phyloP scores from a whole-genome alignment of 1,140 invertebrate species.

The Procambarus virginalis region DNA sequence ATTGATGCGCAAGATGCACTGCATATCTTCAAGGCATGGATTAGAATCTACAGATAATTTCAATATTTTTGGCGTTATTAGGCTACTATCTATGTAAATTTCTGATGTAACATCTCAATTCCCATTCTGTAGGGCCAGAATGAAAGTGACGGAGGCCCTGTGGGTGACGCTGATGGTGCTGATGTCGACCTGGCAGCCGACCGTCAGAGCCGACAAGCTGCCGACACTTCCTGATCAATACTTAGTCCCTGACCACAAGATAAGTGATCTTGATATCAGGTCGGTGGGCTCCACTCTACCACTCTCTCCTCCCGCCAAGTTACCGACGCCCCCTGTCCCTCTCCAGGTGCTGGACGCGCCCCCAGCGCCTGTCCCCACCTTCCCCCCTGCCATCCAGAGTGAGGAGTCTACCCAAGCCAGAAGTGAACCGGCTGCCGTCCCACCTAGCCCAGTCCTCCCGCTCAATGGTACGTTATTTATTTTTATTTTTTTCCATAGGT shows the following conservation, averaged over 20 bases:
- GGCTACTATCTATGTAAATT: too few species aligned
- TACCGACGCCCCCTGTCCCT: not conserved
- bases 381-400: not conserved
- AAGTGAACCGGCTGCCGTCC: not conserved
- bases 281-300: not conserved
- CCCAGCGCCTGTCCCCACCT: conserved; percentile 30
- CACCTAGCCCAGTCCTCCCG: not conserved
- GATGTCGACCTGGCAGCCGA: too few species aligned
- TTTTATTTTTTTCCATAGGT: not conserved
- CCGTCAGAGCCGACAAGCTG: too few species aligned
- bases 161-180: too few species aligned
- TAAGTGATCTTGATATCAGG: conserved; percentile 1
- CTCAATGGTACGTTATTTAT: conserved; percentile 19
- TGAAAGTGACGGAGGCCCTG: too few species aligned
- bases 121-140: too few species aligned
- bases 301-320: not conserved
- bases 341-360: not conserved
- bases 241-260: not conserved
- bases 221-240: too few species aligned
- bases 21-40: too few species aligned
- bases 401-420: not conserved
- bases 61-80: too few species aligned
- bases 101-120: too few species aligned
- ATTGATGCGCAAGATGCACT: too few species aligned
- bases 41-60: too few species aligned